Percentiles rank a stretch among this genome's conserved stretches.
Conservation (phyloP, 2,113 vertebrate species). For the Chauna torquata region DNA sequence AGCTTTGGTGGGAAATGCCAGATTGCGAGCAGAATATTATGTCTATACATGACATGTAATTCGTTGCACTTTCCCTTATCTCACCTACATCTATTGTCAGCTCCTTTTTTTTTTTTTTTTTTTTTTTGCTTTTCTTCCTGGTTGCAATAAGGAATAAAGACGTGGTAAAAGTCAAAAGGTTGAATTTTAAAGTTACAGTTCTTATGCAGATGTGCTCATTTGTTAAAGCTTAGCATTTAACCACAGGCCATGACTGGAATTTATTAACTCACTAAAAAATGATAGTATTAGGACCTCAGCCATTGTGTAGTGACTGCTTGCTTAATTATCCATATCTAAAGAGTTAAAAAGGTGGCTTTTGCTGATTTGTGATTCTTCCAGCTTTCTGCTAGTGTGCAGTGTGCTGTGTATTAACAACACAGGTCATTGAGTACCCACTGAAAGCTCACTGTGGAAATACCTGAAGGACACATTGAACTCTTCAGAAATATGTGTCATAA, state of each 20-base stretch:
- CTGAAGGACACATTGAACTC: slow-evolving; percentile 61
- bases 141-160: slow-evolving; percentile 11
- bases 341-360: slow-evolving; percentile 60
- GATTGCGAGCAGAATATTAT: not conserved
- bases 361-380: slow-evolving; percentile 72
- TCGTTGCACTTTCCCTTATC: not conserved
- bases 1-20: not conserved
- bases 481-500: slow-evolving; percentile 57
- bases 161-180: slow-evolving; percentile 52
- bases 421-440: slow-evolving; percentile 70
- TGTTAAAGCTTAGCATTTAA: slow-evolving; percentile 65
- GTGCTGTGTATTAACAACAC: slow-evolving; percentile 57
- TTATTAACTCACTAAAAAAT: slow-evolving; percentile 73
- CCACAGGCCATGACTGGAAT: slow-evolving; percentile 64
- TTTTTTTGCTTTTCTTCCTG: not conserved
- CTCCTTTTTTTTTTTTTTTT: not conserved
- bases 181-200: slow-evolving; percentile 33
- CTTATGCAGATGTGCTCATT: slow-evolving; percentile 55
- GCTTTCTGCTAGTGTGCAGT: slow-evolving; percentile 39
- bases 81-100: not conserved
- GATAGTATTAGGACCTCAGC: slow-evolving; percentile 60
- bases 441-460: slow-evolving; percentile 60
- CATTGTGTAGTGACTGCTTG: slow-evolving; percentile 67
- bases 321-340: slow-evolving; percentile 78
- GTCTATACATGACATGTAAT: slow-evolving; percentile 49